Conservation (phyloP, 2,797 vertebrate genomes). For the Muscicapa striata region DNA sequence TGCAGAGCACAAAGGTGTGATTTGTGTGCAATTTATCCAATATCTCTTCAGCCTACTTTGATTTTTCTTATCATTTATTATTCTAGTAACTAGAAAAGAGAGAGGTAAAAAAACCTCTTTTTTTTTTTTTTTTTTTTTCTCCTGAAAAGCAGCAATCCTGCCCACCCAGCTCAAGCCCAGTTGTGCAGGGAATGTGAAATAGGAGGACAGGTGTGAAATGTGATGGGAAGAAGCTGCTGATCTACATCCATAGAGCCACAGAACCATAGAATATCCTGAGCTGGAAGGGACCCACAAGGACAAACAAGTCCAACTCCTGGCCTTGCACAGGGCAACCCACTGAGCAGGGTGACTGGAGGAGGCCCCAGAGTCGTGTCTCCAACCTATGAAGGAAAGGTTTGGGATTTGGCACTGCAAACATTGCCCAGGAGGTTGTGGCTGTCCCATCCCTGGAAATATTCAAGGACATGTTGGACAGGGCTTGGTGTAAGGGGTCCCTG, state of each 20-base stretch:
- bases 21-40: neutral
- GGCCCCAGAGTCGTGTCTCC: neutral
- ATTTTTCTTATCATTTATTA: neutral
- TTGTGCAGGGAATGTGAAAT: neutral
- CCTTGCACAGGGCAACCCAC: neutral
- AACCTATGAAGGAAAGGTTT: neutral
- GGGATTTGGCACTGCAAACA: neutral
- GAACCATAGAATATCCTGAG: neutral
- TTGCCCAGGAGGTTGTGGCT: neutral
- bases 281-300: neutral
- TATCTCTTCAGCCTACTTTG: neutral
- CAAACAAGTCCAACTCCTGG: neutral
- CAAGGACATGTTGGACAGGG: neutral
- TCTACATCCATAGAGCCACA: neutral
- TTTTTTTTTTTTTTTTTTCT: neutral
- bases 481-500: neutral
- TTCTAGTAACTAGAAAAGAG: neutral
- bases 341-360: neutral
- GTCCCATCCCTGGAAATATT: neutral
- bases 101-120: rapidly evolving
- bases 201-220: neutral
- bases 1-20: neutral
- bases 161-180: neutral
- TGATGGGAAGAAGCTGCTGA: neutral
- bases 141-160: neutral